Base-by-base conservation (phyloP, 2,888 invertebrate species). In the Microplitis deprimator region DNA sequence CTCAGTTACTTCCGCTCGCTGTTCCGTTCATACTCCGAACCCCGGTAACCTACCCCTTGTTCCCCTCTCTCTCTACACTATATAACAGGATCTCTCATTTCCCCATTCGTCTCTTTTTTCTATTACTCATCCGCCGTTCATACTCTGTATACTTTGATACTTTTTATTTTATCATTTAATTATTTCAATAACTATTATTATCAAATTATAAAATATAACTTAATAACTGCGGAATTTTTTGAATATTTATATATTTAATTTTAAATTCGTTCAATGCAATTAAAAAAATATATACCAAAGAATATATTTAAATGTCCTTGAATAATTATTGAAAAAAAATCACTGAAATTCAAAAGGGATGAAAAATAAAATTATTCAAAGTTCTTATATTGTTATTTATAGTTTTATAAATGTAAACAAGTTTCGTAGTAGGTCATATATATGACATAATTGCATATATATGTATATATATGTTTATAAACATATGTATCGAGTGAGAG, bases 1-100 rank as follows among this genome's bases (percentile, higher is more conserved):
- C 61, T 64, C 72, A 81, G 82, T 81, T 83, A 83, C 86, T 85
- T 86, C 85, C 85, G 82, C 83, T 85, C 85, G 84, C 83, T 87
- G 86, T 87, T 84, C 83, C 87, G 86, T 87, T 87, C 87, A 87
- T 86, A 80, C 68, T 76, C 60, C 50, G 29, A 69, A 70, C 10
- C 40, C 10, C 6, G 38, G n/a, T 39, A 71, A 41, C 41, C 13
- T 29, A 39, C 67, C 38, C 75, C 7, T 29, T 13, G 6, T 16
- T 17, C 68, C 13, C 17, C 13, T 50, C 50, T 50, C 50, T 13
- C 8, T 50, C 0, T 50, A 50, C 50, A 13, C 50, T 50, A 8
- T 10, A 50, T 50, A 50, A 10, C 50, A 50, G 50, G 13, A 50
- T 50, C 50, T 13, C 50, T 76, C 65, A 68, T 76, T 64, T 73